These are phyloP conservation scores for Arenaria interpres DNA, from an alignment of 2,113 vertebrate genomes.

Conservation along the genomic window DNA sequence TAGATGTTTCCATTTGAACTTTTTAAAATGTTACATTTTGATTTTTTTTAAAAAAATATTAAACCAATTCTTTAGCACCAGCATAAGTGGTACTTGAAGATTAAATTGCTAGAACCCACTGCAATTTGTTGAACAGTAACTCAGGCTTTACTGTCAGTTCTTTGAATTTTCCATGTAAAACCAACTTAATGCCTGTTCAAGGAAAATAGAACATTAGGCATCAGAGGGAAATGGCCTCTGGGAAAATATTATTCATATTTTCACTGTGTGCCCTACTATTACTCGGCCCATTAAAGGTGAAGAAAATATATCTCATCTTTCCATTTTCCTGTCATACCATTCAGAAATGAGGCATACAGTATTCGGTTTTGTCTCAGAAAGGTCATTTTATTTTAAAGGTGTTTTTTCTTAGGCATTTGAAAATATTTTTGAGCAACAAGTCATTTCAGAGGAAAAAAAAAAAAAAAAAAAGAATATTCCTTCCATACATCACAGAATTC, in stretches of 20 bases:
- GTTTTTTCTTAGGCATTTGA: not conserved
- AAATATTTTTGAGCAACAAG: not conserved
- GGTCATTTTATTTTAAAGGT: not conserved
- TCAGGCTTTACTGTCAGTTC: not conserved
- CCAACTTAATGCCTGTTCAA: not conserved
- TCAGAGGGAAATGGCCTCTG: not conserved
- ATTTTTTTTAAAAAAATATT: not conserved
- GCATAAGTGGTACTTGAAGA: not conserved
- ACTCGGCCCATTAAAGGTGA: not conserved
- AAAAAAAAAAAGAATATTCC: not conserved
- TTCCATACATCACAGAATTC: not conserved
- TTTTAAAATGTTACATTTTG: not conserved
- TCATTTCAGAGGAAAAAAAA: not conserved
- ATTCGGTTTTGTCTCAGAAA: not conserved
- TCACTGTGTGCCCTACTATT: not conserved
- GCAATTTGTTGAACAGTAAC: not conserved
- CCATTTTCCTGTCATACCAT: not conserved
- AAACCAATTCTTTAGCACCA: not conserved
- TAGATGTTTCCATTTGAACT: not conserved
- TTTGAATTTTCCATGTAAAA: constrained; percentile 13
- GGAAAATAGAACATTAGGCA: not conserved
- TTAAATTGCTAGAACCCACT: not conserved
- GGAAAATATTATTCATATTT: not conserved
- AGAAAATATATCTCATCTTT: constrained; percentile 6
- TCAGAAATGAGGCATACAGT: not conserved